Evolutionary conservation across 2,797 vertebrate genomes (phyloP), one percentile per base, ranked within the genome.

Genomic region (Poeciliopsis turneri): DNA sequence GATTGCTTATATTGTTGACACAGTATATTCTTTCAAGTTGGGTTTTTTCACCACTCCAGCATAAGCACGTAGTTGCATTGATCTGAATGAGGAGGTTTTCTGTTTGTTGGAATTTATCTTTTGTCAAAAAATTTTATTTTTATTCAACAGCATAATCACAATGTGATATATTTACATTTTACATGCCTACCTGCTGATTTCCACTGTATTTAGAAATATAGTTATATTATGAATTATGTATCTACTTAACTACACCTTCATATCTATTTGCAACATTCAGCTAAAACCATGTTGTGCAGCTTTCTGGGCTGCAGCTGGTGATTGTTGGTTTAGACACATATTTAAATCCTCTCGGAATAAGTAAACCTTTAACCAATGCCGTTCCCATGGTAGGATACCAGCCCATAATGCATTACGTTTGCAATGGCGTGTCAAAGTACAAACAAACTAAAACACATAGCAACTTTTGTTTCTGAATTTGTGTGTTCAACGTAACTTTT

Each of bases 1-100:
- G 13, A 75, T 95, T 0, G 96, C 94, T 71, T 97, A 98, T 84
- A 91, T 96, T 0, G 95, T 96, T 51, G 97, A 98, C 78, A 91
- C 96, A 0, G 39, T 95, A 64, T 97, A 97, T 80, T 98, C 97
- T 5, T 90, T 95, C 46, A 94, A 55, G 68, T 91, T 97, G 84
- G 92, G 96, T 5, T 97, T 97, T 76, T 84, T 96, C 9, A 76
- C 90, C 74, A 70, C 83, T 1, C 75, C 87, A 33, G 30, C 93
- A 0, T 96, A 94, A 61, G 8, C 18, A 28, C 23, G 13, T n/a
- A n/a, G 5, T 59, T 51, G 23, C 41, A 12, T 70, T 74, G 45
- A 10, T 23, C 61, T 61, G 74, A 53, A 59, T 39, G 6, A 57
- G 0, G 16, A 13, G 1, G 15, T 16, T 45, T 61, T 73, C 5